Percentiles rank a stretch among this genome's conserved stretches.
Evolutionary conservation across 1,140 invertebrate species (phyloP).

Genomic region (Magallana gigas): DNA sequence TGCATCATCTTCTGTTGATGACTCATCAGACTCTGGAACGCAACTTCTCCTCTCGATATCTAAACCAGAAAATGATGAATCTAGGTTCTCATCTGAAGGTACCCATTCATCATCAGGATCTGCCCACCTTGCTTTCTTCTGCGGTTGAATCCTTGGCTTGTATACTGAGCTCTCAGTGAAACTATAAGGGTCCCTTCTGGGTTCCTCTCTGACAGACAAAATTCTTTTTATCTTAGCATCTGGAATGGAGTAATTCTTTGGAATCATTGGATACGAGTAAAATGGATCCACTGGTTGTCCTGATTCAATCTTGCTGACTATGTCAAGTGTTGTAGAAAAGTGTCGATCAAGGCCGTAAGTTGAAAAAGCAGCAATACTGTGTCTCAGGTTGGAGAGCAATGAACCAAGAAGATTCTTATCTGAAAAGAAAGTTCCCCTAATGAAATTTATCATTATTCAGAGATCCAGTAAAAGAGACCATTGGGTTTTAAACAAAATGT

Average conservation of each 20-base stretch:
- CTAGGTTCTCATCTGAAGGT: neutral
- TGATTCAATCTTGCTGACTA: neutral
- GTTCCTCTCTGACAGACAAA: neutral
- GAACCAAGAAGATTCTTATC: neutral
- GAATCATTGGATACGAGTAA: neutral
- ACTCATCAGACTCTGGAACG: neutral
- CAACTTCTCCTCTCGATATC: neutral
- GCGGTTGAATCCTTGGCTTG: neutral
- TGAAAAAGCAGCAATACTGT: neutral
- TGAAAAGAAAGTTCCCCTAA: neutral
- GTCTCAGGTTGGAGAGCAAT: neutral
- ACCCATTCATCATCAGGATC: neutral
- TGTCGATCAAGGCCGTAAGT: neutral
- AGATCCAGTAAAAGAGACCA: no score
- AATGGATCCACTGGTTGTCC: neutral
- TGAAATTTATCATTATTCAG: no score
- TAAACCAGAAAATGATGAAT: neutral
- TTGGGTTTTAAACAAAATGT: no score
- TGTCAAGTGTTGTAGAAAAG: slow-evolving; percentile 7
- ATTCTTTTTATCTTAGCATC: neutral
- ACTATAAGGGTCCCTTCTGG: neutral
- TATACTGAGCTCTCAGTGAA: neutral
- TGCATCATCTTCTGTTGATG: neutral
- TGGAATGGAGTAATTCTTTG: neutral
- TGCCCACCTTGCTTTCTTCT: neutral